phyloP scores from a whole-genome alignment of 2,797 vertebrate genomes.

The Sparus aurata region DNA sequence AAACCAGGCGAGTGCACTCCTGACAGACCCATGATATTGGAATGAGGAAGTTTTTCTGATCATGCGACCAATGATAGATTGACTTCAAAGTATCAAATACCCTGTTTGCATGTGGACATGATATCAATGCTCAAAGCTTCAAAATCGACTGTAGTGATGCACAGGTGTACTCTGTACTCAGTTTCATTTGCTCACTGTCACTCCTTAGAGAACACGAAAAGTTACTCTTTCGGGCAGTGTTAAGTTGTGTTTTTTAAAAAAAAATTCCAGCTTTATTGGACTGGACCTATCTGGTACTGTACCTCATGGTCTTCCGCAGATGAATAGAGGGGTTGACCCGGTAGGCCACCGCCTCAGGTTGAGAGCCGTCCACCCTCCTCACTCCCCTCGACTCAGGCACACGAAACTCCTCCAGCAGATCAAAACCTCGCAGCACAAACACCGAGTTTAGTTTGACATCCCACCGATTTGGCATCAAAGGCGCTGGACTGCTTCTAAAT shows the following conservation, averaged over 20 bases:
- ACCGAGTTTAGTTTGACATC: constrained; percentile 47
- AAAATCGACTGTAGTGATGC: not conserved
- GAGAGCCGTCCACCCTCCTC: constrained; percentile 79
- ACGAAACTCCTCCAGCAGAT: constrained; percentile 85
- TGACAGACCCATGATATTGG: not conserved
- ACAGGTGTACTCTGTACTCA: not conserved
- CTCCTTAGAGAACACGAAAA: not conserved
- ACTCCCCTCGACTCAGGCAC: constrained; percentile 78
- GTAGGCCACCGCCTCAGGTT: constrained; percentile 78
- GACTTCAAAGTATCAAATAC: not conserved
- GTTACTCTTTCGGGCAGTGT: not conserved
- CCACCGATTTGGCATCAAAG: constrained; percentile 25
- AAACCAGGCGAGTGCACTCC: not conserved
- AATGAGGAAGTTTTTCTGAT: not conserved
- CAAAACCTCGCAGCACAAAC: constrained; percentile 77
- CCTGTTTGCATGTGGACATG: not conserved
- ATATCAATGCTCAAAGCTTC: not conserved
- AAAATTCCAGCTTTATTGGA: not conserved
- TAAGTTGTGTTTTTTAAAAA: not conserved
- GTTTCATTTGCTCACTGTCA: not conserved
- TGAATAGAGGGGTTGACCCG: constrained; percentile 81
- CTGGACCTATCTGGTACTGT: constrained; percentile 36
- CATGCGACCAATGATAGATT: not conserved
- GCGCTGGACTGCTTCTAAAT: constrained; percentile 31
- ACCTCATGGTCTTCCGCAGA: constrained; percentile 83